A percentile compares a stretch with the other conserved stretches of the same genome.
Conservation (phyloP, 1,140 invertebrate genomes). For the Aphelenchoides avenae region DNA sequence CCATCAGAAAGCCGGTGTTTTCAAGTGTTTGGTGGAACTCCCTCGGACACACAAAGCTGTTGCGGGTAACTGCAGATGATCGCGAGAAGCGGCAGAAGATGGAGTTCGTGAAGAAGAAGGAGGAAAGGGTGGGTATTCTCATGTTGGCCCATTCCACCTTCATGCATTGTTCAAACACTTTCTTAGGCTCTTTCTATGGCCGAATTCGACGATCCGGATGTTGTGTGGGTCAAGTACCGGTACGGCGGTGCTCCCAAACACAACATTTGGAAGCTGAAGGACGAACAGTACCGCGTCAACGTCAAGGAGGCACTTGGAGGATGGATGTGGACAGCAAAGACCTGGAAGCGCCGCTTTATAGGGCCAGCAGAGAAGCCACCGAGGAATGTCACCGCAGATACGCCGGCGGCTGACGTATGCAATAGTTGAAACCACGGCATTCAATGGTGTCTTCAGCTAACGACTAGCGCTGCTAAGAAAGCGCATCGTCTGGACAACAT, state of each 20-base stretch:
- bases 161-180: conserved; percentile 1
- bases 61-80: conserved; percentile 27
- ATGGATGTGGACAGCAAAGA: no score
- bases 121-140: conserved; percentile 22
- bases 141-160: conserved; percentile 8
- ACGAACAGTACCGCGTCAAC: conserved; percentile 41
- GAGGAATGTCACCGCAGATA: no score
- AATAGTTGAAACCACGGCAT: no score
- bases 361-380: no score
- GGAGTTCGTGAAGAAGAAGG: conserved; percentile 27
- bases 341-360: no score
- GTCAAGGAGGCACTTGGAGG: conserved; percentile 26
- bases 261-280: conserved; percentile 38
- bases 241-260: conserved; percentile 18
- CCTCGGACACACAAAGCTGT: conserved; percentile 34
- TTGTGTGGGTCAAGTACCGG: conserved; percentile 43
- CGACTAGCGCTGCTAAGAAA: no score
- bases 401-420: no score
- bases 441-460: no score
- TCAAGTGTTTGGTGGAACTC: conserved; percentile 40
- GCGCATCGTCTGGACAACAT: no score
- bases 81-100: conserved; percentile 28
- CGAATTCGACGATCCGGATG: conserved; percentile 21
- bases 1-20: conserved; percentile 40
- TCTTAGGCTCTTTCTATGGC: conserved; percentile 1